These are phyloP conservation scores for Conger conger DNA, from an alignment of 2,113 vertebrate species.

Conservation along the genomic window DNA sequence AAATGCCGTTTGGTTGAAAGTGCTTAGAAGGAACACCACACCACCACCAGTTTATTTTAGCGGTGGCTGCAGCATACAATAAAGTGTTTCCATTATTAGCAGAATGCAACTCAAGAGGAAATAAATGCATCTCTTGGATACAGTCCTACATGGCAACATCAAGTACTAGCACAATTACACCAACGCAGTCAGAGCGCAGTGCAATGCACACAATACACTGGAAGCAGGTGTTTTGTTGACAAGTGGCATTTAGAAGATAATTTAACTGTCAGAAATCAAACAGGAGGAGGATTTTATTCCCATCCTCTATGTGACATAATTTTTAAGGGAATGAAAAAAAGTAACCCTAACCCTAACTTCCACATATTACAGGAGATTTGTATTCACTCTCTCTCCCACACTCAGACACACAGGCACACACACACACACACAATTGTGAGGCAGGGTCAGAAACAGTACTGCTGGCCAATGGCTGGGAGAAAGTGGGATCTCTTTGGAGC, in stretches of 20 bases:
- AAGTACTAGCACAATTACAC: background rate
- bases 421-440: background rate
- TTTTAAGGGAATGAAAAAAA: too few relatives aligned
- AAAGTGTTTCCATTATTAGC: background rate
- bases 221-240: background rate
- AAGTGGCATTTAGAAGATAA: background rate
- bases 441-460: background rate
- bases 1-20: too few relatives aligned
- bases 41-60: background rate
- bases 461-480: background rate
- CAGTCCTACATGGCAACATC: background rate
- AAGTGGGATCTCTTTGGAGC: background rate
- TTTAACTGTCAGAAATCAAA: background rate
- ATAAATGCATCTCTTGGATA: background rate
- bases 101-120: background rate
- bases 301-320: too few relatives aligned
- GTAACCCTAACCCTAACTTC: too few relatives aligned
- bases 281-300: too few relatives aligned
- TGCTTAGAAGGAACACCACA: background rate
- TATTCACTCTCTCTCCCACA: background rate
- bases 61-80: background rate
- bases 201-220: background rate
- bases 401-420: background rate
- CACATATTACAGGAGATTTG: background rate
- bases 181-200: background rate